A percentile compares a stretch with the other conserved stretches of the same genome.
phyloP scores from a whole-genome alignment of 1,140 invertebrate genomes.

The Chrysopa pallens region DNA sequence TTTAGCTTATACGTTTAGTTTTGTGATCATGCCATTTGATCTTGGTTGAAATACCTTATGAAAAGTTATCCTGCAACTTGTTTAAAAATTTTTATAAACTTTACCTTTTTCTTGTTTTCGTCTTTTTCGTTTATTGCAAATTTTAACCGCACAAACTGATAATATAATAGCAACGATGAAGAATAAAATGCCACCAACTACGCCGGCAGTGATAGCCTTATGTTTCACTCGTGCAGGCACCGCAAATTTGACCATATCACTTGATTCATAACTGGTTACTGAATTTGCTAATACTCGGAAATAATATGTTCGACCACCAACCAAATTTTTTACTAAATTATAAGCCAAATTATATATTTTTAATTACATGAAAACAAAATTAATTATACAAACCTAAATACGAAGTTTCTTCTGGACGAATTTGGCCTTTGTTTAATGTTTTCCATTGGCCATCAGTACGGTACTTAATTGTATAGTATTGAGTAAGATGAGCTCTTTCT shows the following conservation, averaged over 20 bases:
- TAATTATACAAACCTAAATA: slow-evolving; percentile 44
- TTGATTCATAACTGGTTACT: slow-evolving; percentile 59
- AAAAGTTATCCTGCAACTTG: background rate
- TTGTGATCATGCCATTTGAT: background rate
- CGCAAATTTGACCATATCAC: slow-evolving; percentile 69
- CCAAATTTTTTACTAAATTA: slow-evolving; percentile 68
- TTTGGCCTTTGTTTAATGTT: slow-evolving; percentile 67
- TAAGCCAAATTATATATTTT: background rate
- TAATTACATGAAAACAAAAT: background rate
- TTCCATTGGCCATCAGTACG: slow-evolving; percentile 74
- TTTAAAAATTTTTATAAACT: slow-evolving; percentile 6
- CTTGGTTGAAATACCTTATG: background rate
- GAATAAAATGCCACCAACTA: slow-evolving; percentile 86
- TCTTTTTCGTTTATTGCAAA: slow-evolving; percentile 89
- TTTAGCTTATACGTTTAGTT: background rate
- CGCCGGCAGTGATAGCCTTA: slow-evolving; percentile 83
- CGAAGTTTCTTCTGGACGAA: slow-evolving; percentile 70
- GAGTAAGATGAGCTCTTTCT: slow-evolving; percentile 57
- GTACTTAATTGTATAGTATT: slow-evolving; percentile 85
- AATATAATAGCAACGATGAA: slow-evolving; percentile 92
- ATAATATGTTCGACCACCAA: slow-evolving; percentile 74
- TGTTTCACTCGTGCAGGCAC: slow-evolving; percentile 76
- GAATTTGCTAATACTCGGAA: slow-evolving; percentile 79
- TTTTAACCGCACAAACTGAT: slow-evolving; percentile 89
- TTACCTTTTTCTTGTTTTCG: slow-evolving; percentile 94